Conservation (phyloP, 2,113 vertebrate species). For the Sinocyclocheilus rhinocerous region DNA sequence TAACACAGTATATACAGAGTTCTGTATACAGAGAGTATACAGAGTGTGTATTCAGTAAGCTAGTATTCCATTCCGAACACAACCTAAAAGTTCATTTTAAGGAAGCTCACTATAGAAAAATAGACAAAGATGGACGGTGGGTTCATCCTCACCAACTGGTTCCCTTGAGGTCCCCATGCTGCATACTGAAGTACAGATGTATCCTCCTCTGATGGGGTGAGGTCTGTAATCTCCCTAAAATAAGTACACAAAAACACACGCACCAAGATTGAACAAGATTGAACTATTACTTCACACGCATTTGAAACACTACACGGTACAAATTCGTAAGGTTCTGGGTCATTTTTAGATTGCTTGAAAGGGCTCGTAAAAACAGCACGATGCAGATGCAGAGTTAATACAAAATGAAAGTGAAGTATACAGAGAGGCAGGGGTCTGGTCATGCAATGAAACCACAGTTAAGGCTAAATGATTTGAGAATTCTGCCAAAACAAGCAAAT, state of each 20-base stretch:
- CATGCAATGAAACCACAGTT: slow-evolving; percentile 67
- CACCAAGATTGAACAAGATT: neutral
- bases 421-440: slow-evolving; percentile 53
- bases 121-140: neutral
- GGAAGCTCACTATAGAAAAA: neutral
- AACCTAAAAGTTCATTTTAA: neutral
- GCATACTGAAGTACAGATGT: slow-evolving; percentile 72
- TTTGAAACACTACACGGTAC: neutral
- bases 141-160: slow-evolving; percentile 76
- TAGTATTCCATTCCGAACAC: neutral
- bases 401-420: slow-evolving; percentile 49
- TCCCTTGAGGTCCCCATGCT: slow-evolving; percentile 79
- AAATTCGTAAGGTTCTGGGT: neutral
- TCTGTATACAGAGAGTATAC: too few relatives aligned
- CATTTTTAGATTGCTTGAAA: slow-evolving; percentile 33
- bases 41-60: too few relatives aligned
- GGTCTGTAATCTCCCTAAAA: slow-evolving; percentile 74
- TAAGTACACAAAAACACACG: slow-evolving; percentile 57
- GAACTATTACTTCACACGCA: neutral
- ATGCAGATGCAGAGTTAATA: slow-evolving; percentile 66
- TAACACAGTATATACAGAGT: neutral
- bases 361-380: slow-evolving; percentile 56
- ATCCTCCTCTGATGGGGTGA: slow-evolving; percentile 67
- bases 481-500: slow-evolving; percentile 59
- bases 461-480: slow-evolving; percentile 29